Base-by-base conservation (phyloP, 1,140 invertebrate genomes). In the Drosophila ananassae region DNA sequence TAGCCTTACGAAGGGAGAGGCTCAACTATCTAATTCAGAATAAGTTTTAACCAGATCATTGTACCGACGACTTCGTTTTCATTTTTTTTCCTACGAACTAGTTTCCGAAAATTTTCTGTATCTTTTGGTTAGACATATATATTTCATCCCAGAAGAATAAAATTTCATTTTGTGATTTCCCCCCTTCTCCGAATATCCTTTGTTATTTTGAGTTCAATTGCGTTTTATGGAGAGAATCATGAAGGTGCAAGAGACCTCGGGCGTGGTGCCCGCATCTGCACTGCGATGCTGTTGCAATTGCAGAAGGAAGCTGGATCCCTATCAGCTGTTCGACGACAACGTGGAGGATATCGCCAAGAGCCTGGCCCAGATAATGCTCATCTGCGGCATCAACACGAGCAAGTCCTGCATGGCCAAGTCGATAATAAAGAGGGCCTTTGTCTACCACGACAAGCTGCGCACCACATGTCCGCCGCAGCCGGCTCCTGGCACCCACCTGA, bases 271-370 rank as follows among this genome's bases (percentile, higher is more conserved):
- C n/a, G 44, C 62, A 2, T n/a, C 44, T 1, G 7, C 48, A 6
- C 52, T 30, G 4, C 47, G 17, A 6, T 73, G 22, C 25, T 73
- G 59, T 30, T 89, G 83, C 76, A 82, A 89, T n/a, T 87, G 83
- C 58, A 73, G 71, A n/a, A 39, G 48, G 10, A 83, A 89, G 25
- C 48, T 89, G 30, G 68, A 82, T 66, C 84, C 83, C 12, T 59
- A 77, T 21, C 84, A 83, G 47, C 32, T 89, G 7, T 89, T 83
- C 30, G 79, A 89, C 12, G 83, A 89, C 9, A 89, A 89, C 12
- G 41, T 89, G 3, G 83, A 77, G 44, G 83, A 89, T 8, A 73
- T 89, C 3, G 57, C 83, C 25, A 89, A 77, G 32, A 77, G 79
- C 34, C 59, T 83, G 17, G 57, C 72, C 0, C 79, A 89, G 67